Evolutionary conservation across 1,140 invertebrate genomes (phyloP), one percentile per base, ranked within the genome.

Genomic region (Chironomus striatipennis): DNA sequence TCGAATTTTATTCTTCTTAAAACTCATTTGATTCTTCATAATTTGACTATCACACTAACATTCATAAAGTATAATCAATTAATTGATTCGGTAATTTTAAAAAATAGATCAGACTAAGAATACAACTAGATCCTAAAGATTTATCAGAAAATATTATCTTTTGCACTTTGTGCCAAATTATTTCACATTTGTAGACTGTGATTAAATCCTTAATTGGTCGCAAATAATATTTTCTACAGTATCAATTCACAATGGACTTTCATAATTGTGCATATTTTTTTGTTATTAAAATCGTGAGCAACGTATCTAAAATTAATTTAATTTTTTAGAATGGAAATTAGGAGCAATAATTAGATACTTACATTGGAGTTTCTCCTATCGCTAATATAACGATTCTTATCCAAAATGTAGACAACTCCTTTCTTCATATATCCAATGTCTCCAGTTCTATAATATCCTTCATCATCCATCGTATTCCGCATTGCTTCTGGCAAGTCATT

Each of bases 291-390:
- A 57, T 57, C 47, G 9, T 57, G 47, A 57, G n/a, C 47, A 57
- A 5, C 47, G 47, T 5, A 57, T 12, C 47, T 57, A 57, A 12
- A 57, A 57, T 0, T 1, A 47, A 34, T 34, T 2, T 1, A 47
- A 47, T 7, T 47, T 47, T 1, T 57, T 57, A 57, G 12, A 1
- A 57, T 15, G n/a, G 8, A n/a, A n/a, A 12, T n/a, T 5, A 57
- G 12, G 4, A 12, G 15, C 15, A 57, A 1, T n/a, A 12, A n/a
- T 57, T 15, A 57, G 4, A 15, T 12, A 57, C 47, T 57, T 57
- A 57, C 47, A 57, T 57, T 57, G 5, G 47, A 57, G n/a, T 57
- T 57, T 57, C 47, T 57, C n/a, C 47, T 57, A 57, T 57, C 47
- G n/a, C 47, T 57, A n/a, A 57, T 57, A 15, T 57, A 57, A 15